Evolutionary conservation across 2,113 vertebrate genomes (phyloP).

Genomic region (Leucoraja erinaceus): DNA sequence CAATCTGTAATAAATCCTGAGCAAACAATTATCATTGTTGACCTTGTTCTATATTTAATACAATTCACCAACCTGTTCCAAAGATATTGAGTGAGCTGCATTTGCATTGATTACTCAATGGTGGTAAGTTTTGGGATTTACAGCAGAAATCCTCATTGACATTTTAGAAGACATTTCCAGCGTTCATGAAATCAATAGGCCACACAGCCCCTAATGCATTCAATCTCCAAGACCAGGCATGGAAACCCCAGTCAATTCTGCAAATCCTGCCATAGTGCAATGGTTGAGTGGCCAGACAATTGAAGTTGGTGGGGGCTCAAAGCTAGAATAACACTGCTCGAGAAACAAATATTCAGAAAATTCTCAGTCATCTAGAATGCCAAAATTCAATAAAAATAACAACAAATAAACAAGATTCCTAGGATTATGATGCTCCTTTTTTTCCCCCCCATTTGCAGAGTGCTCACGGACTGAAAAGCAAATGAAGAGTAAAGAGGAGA

Average conservation of each 20-base stretch:
- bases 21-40: background rate
- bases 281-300: background rate
- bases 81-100: background rate
- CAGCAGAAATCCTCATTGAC: background rate
- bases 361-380: background rate
- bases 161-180: background rate
- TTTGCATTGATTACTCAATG: background rate
- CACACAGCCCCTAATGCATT: background rate
- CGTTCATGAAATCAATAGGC: background rate
- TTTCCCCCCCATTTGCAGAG: conserved; percentile 4
- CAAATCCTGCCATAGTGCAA: background rate
- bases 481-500: background rate
- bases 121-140: background rate
- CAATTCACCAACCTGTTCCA: background rate
- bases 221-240: too few relatives aligned
- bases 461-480: background rate
- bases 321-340: background rate
- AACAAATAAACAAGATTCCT: background rate
- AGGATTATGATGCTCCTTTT: background rate
- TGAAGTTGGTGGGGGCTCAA: background rate
- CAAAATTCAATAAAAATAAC: background rate
- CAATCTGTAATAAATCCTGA: background rate
- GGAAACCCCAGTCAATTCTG: background rate
- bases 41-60: background rate
- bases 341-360: background rate